Conservation (phyloP, 2,888 invertebrate genomes). For the Danaus chrysippus region DNA sequence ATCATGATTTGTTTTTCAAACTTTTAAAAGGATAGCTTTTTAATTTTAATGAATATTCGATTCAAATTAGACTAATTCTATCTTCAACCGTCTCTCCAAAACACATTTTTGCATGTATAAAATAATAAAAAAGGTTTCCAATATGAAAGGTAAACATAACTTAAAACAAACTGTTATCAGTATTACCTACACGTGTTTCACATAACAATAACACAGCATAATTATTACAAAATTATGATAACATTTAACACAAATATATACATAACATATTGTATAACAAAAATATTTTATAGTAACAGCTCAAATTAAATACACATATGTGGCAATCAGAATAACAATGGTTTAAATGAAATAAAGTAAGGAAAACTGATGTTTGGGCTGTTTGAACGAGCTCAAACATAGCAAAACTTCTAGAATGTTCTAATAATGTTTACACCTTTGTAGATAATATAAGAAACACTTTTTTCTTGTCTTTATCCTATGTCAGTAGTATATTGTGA, state of each 20-base stretch:
- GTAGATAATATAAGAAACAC: too few relatives aligned
- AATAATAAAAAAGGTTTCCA: background rate
- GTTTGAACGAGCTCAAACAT: background rate
- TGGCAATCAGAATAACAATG: background rate
- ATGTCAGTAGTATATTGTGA: too few relatives aligned
- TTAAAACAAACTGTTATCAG: conserved; percentile 43
- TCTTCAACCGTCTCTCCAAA: too few relatives aligned
- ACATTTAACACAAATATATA: conserved; percentile 17
- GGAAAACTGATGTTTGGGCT: background rate
- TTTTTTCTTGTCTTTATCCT: too few relatives aligned
- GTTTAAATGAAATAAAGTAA: background rate
- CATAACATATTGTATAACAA: background rate
- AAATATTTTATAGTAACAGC: background rate
- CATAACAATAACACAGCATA: conserved; percentile 37
- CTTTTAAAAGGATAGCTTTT: too few relatives aligned
- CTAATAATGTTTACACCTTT: too few relatives aligned
- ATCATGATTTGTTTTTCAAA: too few relatives aligned
- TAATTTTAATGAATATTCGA: too few relatives aligned
- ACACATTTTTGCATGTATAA: too few relatives aligned
- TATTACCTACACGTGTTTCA: conserved; percentile 46
- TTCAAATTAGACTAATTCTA: too few relatives aligned
- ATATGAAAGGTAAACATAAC: conserved; percentile 28
- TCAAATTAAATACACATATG: background rate
- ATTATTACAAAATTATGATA: conserved; percentile 24
- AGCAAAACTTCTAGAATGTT: too few relatives aligned